phyloP scores from a whole-genome alignment of 2,888 invertebrate species.

The Belgica antarctica region DNA sequence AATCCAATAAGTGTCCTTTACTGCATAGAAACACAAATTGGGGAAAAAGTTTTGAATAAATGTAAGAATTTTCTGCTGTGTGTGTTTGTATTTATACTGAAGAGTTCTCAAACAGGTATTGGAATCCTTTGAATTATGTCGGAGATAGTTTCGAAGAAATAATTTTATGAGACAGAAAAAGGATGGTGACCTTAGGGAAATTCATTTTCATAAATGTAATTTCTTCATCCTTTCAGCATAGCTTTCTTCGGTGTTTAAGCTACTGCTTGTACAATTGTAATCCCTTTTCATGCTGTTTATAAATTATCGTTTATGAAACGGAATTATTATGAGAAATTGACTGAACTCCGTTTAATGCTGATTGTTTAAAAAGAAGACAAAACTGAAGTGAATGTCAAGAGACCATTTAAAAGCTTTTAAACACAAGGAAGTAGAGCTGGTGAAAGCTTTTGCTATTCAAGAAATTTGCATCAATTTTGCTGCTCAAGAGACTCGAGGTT shows the following conservation, averaged over 20 bases:
- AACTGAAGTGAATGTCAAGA: too few species aligned
- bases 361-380: too few species aligned
- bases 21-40: background rate
- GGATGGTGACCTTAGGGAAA: background rate
- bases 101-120: background rate
- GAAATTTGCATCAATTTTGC: too few species aligned
- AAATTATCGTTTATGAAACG: background rate
- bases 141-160: background rate
- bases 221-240: conserved; percentile 25
- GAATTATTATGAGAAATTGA: background rate
- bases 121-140: background rate
- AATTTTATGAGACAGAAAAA: conserved; percentile 16
- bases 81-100: too few species aligned
- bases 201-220: conserved; percentile 13
- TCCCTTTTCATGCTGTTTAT: background rate
- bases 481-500: too few species aligned
- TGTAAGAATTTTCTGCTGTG: background rate
- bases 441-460: too few species aligned
- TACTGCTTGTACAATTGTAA: background rate
- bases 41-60: background rate
- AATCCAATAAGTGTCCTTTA: background rate
- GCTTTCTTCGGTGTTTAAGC: background rate
- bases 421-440: too few species aligned
- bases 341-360: background rate
- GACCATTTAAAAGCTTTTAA: too few species aligned